phyloP scores from a whole-genome alignment of 92 coral and sea anemone species.

The Metridium senile region DNA sequence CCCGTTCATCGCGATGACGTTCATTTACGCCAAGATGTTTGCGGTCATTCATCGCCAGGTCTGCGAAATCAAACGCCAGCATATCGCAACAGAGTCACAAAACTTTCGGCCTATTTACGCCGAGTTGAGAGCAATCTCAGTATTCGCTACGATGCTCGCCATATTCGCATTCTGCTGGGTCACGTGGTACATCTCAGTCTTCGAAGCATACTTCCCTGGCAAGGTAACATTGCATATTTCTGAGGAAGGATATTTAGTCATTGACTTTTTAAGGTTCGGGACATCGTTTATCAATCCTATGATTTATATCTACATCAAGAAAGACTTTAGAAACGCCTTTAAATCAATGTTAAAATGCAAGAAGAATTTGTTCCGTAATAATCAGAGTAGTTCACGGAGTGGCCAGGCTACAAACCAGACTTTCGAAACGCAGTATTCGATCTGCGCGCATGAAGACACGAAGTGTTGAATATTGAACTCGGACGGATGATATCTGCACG shows the following conservation, averaged over 20 bases:
- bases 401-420: conserved; percentile 9
- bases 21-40: conserved; percentile 83
- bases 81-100: conserved; percentile 50
- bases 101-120: conserved; percentile 54
- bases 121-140: conserved; percentile 85
- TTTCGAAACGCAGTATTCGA: conserved; percentile 21
- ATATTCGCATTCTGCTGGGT: conserved; percentile 90
- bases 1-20: conserved; percentile 75
- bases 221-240: conserved; percentile 45
- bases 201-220: conserved; percentile 48
- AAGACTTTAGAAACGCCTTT: conserved; percentile 81
- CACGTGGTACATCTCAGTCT: conserved; percentile 78
- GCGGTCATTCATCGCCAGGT: conserved; percentile 82
- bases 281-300: conserved; percentile 89
- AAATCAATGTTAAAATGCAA: conserved; percentile 18
- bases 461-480: conserved; percentile 4
- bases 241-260: conserved; percentile 47
- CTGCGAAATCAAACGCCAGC: conserved; percentile 64
- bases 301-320: conserved; percentile 85
- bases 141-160: conserved; percentile 88
- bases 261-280: conserved; percentile 89
- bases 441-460: conserved; percentile 17
- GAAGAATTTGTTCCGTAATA: not conserved
- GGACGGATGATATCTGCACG: no score
- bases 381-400: not conserved